Conservation (phyloP, 2,113 vertebrate species). For the Hippopotamus amphibius region DNA sequence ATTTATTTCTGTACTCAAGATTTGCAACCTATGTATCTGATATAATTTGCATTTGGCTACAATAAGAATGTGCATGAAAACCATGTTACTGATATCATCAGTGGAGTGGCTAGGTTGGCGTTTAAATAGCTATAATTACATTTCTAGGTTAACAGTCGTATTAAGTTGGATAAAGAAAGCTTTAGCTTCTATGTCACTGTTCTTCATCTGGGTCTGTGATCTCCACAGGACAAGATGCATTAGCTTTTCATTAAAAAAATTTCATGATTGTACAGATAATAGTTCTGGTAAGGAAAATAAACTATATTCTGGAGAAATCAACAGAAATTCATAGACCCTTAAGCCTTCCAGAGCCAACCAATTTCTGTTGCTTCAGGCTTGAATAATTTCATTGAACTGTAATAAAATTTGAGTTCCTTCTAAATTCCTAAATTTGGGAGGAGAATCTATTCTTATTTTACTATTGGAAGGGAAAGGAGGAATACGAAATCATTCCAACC, state of each 20-base stretch:
- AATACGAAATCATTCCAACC: not conserved
- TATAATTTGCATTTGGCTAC: constrained; percentile 6
- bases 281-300: constrained; percentile 24
- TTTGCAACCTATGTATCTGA: not conserved
- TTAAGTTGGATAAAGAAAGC: not conserved
- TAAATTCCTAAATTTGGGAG: constrained; percentile 42
- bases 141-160: not conserved
- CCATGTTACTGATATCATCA: not conserved
- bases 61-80: constrained; percentile 14
- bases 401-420: constrained; percentile 32
- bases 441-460: not conserved
- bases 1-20: not conserved
- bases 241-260: constrained; percentile 3
- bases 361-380: constrained; percentile 52
- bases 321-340: constrained; percentile 25
- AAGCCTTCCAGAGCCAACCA: constrained; percentile 28
- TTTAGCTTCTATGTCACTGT: not conserved
- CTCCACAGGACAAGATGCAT: constrained; percentile 27
- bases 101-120: not conserved
- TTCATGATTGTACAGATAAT: not conserved
- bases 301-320: constrained; percentile 53
- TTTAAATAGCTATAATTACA: not conserved
- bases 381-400: constrained; percentile 42
- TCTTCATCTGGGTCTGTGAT: not conserved
- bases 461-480: not conserved